Evolutionary conservation across 2,113 vertebrate genomes (phyloP), one percentile per base, ranked within the genome.

Genomic region (Psammodynastes pulverulentus): DNA sequence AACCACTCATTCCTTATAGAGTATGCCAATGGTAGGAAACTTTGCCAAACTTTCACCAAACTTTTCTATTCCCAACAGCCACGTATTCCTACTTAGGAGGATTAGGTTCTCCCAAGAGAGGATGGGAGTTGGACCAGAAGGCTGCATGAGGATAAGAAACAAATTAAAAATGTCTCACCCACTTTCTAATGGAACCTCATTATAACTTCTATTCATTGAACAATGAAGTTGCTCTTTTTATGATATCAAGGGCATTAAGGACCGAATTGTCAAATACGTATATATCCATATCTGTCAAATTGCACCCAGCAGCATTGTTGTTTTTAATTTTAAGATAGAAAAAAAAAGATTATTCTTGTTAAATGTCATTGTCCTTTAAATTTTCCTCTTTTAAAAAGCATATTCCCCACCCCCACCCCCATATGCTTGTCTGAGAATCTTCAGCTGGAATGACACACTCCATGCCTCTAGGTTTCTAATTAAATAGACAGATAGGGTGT

Each of bases 381-480:
- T 88, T 90, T 58, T 92, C 0, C 46, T 79, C 62, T 87, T 92
- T 90, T 17, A 90, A 93, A 91, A 29, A 3, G 56, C 8, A 45
- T 79, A 45, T 94, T 89, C 67, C 4, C 0, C n/a, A n/a, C n/a
- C 5, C 7, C 89, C 93, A 84, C 92, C 89, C 1, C 21, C n/a
- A n/a, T 46, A 88, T 92, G 26, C 89, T 93, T 88, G 49, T 92
- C 84, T 91, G 92, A 96, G 93, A 92, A 13, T 94, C 91, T 95
- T 92, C 58, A 94, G 34, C 91, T 95, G 94, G 96, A 94, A 86
- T 84, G 84, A 84, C 79, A 90, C 86, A 94, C 90, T 94, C 93
- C 58, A 93, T 90, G 93, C 94, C 95, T 95, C 91, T 94, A 95
- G 94, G 95, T 96, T 96, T 97, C 95, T 96, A 97, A 97, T 97